Evolutionary conservation across 2,888 invertebrate genomes (phyloP).

Genomic region (Metacarcinus magister): DNA sequence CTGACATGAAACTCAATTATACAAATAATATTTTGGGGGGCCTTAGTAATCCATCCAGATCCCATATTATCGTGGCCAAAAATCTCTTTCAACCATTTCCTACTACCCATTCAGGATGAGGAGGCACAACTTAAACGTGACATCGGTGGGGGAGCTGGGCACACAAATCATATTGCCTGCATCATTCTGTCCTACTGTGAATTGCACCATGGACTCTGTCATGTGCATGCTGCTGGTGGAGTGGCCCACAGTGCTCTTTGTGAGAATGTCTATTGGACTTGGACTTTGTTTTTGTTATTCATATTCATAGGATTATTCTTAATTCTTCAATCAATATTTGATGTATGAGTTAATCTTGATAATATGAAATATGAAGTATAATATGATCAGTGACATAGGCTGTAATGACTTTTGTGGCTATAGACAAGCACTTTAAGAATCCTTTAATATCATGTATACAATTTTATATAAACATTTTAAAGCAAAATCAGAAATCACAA

Average conservation of each 20-base stretch:
- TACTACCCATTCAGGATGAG: not conserved
- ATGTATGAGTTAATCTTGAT: not conserved
- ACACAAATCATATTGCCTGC: not conserved
- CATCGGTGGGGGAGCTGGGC: not conserved
- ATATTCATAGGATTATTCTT: not conserved
- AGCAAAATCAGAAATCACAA: not conserved
- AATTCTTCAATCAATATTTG: not conserved
- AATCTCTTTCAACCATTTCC: not conserved
- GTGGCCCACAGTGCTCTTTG: conserved; percentile 7
- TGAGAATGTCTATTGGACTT: not conserved
- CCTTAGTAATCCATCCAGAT: not conserved
- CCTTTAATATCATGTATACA: too few species aligned
- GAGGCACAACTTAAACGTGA: not conserved
- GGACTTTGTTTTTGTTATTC: not conserved
- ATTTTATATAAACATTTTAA: not conserved
- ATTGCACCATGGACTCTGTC: conserved; percentile 55
- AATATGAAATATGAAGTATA: too few species aligned
- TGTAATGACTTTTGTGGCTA: too few species aligned
- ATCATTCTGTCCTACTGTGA: conserved; percentile 7
- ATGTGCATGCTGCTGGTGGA: not conserved
- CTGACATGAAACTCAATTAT: not conserved
- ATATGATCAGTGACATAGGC: too few species aligned
- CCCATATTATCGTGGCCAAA: not conserved
- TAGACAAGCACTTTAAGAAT: too few species aligned
- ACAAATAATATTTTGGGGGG: too few species aligned